Percentiles rank a stretch among this genome's conserved stretches.
Conservation (phyloP, 2,113 vertebrate species). For the Tringa solitaria region DNA sequence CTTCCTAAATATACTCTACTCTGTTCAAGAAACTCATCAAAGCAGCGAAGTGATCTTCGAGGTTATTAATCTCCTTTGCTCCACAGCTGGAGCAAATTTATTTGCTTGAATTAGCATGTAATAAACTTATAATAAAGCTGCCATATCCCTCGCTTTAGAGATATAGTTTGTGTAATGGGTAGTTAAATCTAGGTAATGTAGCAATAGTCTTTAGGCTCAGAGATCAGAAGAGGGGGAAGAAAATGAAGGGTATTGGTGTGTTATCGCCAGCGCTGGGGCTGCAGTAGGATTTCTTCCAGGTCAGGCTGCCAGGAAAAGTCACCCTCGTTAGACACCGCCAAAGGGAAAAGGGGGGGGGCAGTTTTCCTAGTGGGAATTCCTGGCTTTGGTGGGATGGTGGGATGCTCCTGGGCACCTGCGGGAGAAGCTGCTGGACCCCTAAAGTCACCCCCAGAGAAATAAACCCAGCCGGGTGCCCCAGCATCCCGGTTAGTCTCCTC, state of each 20-base stretch:
- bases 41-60: conserved; percentile 77
- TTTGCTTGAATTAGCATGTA: conserved; percentile 86
- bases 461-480: background rate
- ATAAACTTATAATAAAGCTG: conserved; percentile 82
- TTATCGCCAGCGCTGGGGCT: too few species aligned
- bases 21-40: conserved; percentile 84
- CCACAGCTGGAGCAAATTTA: conserved; percentile 83
- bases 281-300: background rate
- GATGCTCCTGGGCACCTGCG: background rate
- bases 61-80: conserved; percentile 87
- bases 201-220: background rate
- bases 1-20: conserved; percentile 82
- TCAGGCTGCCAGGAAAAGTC: background rate
- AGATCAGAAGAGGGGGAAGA: background rate
- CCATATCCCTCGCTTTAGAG: conserved; percentile 62
- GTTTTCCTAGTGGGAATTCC: background rate
- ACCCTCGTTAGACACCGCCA: background rate
- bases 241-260: accelerated
- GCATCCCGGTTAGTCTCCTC: background rate
- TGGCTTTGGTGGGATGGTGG: background rate
- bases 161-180: conserved; percentile 52
- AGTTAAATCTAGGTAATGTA: conserved; percentile 54
- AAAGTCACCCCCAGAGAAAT: background rate
- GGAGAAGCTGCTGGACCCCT: background rate
- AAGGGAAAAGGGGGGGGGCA: background rate